Evolutionary conservation across 2,888 invertebrate genomes (phyloP), one percentile per base, ranked within the genome.

Genomic region (Horisme vitalbata): DNA sequence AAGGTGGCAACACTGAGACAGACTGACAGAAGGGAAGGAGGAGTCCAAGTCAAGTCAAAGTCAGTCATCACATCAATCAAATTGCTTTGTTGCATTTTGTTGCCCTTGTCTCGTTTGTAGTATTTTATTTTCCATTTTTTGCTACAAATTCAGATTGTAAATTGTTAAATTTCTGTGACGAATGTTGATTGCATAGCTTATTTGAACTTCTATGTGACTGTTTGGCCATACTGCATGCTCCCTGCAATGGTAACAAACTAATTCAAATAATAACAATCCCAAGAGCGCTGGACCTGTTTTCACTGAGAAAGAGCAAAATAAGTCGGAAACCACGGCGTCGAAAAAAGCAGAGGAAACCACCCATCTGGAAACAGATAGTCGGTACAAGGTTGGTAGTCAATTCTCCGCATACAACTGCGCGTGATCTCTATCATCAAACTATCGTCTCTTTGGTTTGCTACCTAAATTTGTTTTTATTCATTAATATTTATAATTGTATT

Each of bases 281-380:
- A 30, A 45, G 23, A 63, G 65, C 63, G 37, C 65, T 70, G 62
- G 61, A 63, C 57, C 47, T 58, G 52, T 54, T 52, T 62, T 65
- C 32, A 45, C 51, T 52, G 38, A 59, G 55, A 59, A 54, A 49
- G 44, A 52, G 49, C 31, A 61, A 61, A 57, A 60, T 55, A 58
- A 73, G 65, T 52, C 63, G 55, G 57, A 76, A 79, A 80, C 67
- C 76, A 79, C 83, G 81, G 82, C 80, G 75, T 79, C 81, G 66
- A 79, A 77, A 71, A 80, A 75, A 71, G 59, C 61, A 48, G 75
- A 79, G 61, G 79, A 76, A 53, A 63, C 74, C 69, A 62, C 68
- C 61, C 71, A 70, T 59, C 59, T 64, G 65, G 79, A 79, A 63
- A 68, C 73, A 65, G 75, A 79, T 45, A 77, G 55, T 55, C 68